phyloP scores from a whole-genome alignment of 2,888 invertebrate species.

The Ryuthela nishihirai region DNA sequence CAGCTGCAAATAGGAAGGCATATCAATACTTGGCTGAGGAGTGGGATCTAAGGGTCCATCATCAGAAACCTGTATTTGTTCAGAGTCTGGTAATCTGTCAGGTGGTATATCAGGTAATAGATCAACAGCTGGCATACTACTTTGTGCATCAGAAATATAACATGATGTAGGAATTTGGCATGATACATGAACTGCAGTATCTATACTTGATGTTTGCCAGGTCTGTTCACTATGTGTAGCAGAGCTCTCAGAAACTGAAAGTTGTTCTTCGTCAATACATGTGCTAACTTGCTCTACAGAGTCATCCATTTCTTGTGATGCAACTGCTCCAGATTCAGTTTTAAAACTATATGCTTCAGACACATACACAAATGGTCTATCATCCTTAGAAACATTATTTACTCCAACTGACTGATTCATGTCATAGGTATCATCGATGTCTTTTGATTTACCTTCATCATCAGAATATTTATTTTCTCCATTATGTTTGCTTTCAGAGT shows the following conservation, averaged over 20 bases:
- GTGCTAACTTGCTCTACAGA: neutral
- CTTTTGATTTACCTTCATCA: neutral
- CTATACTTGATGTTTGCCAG: constrained; percentile 42
- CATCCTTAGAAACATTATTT: too few relatives aligned
- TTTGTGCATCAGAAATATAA: constrained; percentile 8
- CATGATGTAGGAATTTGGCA: constrained; percentile 9
- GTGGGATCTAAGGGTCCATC: constrained; percentile 50
- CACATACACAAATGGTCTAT: too few relatives aligned
- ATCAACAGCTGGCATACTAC: constrained; percentile 3
- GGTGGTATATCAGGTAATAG: constrained; percentile 22
- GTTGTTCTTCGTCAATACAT: constrained; percentile 39
- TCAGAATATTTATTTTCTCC: neutral
- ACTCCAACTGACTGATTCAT: constrained; percentile 1
- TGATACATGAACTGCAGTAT: constrained; percentile 38
- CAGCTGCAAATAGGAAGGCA: constrained; percentile 44
- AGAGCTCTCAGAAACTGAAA: constrained; percentile 40
- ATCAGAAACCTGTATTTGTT: constrained; percentile 49
- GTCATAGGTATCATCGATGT: neutral
- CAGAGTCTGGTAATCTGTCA: constrained; percentile 48
- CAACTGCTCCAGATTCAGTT: constrained; percentile 10
- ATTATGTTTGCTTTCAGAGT: neutral
- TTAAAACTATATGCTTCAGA: too few relatives aligned
- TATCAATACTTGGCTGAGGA: constrained; percentile 16
- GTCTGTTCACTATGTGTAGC: constrained; percentile 41
- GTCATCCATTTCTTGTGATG: constrained; percentile 7